Conservation (phyloP, 1,140 invertebrate genomes). For the Nebria ingens region DNA sequence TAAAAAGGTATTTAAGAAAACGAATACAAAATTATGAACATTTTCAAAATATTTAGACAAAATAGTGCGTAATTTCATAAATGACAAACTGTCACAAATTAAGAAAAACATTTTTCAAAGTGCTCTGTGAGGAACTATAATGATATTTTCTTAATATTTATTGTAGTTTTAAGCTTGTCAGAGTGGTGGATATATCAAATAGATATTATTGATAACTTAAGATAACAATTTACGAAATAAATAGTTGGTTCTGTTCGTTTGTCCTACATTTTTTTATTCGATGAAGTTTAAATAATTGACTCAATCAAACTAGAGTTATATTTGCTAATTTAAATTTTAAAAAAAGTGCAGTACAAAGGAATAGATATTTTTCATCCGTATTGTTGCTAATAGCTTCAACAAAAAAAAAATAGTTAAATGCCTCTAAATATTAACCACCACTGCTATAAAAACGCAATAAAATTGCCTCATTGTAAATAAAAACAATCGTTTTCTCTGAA, state of each 20-base stretch:
- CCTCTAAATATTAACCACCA: neutral
- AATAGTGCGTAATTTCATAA: neutral
- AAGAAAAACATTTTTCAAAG: neutral
- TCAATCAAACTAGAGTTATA: neutral
- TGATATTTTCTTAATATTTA: constrained; percentile 9
- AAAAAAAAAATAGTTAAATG: neutral
- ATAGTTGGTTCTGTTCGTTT: neutral
- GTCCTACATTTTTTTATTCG: neutral
- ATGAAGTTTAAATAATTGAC: neutral
- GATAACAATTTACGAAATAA: neutral
- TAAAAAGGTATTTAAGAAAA: neutral
- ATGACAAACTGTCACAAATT: neutral
- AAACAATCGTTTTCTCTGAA: neutral
- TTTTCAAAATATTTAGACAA: neutral
- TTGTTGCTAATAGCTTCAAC: neutral
- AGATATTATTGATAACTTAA: neutral
- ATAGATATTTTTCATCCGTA: no score
- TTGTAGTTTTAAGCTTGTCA: constrained; percentile 1
- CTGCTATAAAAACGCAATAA: constrained; percentile 8
- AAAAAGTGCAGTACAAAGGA: neutral
- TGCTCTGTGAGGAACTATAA: constrained; percentile 1
- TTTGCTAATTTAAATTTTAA: neutral
- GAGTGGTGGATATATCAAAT: neutral
- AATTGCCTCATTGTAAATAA: neutral
- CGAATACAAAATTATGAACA: neutral